Base-by-base conservation (phyloP, 2,797 vertebrate genomes). In the Sebastolobus altivelis region DNA sequence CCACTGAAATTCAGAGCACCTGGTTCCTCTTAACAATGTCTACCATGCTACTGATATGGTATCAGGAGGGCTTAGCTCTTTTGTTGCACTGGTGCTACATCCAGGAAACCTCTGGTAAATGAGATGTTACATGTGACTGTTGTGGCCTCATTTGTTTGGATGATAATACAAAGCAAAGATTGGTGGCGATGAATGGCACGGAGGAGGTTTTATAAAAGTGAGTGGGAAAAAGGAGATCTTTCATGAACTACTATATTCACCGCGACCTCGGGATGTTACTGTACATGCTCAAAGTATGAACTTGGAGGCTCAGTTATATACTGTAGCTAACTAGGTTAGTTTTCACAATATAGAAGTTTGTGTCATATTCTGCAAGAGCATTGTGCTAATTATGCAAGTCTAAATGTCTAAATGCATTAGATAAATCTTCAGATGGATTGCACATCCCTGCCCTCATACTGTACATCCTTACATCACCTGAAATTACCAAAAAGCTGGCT, bases 11-110 rank as follows among this genome's bases (percentile, higher is more conserved):
- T 58, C 13, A 77, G 43, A 46, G 31, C 54, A 82, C 35, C 65
- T 72, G 65, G 66, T 62, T 84, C 70, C 71, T 79, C 65, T 55
- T 65, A 16, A 71, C 37, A 75, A 52, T 52, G 10, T 76, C 20
- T 40, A 49, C 18, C 46, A 62, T 43, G 31, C 59, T 29, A 38
- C 56, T 60, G 38, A 72, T 61, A 62, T 27, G 43, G 1, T 65
- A 54, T 68, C 37, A 63, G 8, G 2, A 18, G 9, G 14, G n/a
- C 22, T 75, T 31, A 16, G 55, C 20, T 67, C 10, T 31, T 58
- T 65, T 25, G 27, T 22, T 65, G 46, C 12, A 43, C n/a, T 52
- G 27, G 6, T 22, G 35, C 40, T 29, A 31, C 18, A 37, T 31
- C 46, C 22, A 40, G 55, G 67, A 76, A 69, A 79, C 22, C 35